Evolutionary conservation across 2,797 vertebrate species (phyloP), one percentile per base, ranked within the genome.

Genomic region (Sus cebifrons): DNA sequence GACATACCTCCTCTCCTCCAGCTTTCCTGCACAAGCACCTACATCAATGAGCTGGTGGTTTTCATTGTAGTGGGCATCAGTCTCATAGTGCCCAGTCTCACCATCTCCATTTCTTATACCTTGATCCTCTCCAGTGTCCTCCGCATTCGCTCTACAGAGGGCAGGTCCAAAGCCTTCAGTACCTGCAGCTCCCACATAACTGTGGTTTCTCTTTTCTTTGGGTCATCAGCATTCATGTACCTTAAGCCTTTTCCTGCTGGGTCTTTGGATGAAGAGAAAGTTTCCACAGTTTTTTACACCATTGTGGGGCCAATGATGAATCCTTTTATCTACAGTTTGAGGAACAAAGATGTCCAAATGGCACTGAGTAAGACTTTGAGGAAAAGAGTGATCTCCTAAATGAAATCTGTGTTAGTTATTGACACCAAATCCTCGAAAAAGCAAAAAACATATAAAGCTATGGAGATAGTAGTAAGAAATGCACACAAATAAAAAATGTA

Each of bases 1-100:
- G 96, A 97, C n/a, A 44, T 94, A 23, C 58, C 73, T 5, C 94
- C 96, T 32, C 0, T 97, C 23, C 14, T 95, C 1, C 25, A 91
- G 56, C 91, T 96, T 0, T 95, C 91, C n/a, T 96, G 94, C 1
- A 77, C 29, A 0, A 89, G 36, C 36, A 96, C 79, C 11, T 54
- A 67, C 0, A 5, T 84, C 1, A 68, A 25, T 54, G 7, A 84
- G 13, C 44, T 84, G 62, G 29, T 84, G 1, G 27, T 84, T 23
- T 84, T 84, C 20, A 84, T 16, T 11, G 44, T 84, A 44, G 64
- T 32, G 44, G 44, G 44, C 44, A 10, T 49, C 44, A 49, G 44
- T 49, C 44, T 49, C 44, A 49, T 49, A 49, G 44, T 49, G 44
- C 44, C 44, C 44, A 49, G 44, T 49, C 6, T 49, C 44, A 49